These are phyloP conservation scores for Lutraria rhynchaena DNA, from an alignment of 1,140 invertebrate species.

Conservation along the genomic window DNA sequence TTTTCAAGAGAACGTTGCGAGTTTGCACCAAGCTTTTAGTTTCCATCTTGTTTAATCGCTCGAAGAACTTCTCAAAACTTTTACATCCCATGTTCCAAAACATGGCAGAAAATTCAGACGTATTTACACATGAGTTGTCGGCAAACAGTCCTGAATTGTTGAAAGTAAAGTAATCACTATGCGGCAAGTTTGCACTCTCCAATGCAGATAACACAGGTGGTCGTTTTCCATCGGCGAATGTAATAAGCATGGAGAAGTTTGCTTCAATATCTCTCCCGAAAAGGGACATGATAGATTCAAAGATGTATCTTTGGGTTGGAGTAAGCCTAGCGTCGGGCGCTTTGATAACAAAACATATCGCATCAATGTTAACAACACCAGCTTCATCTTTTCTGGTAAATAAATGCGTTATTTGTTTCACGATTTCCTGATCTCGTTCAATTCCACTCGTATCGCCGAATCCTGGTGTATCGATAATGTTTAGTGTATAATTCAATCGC, in stretches of 20 bases:
- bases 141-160: conserved; percentile 47
- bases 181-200: conserved; percentile 38
- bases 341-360: conserved; percentile 47
- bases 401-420: conserved; percentile 48
- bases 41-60: neutral
- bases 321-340: conserved; percentile 29
- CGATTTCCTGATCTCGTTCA: conserved; percentile 48
- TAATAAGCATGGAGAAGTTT: conserved; percentile 60
- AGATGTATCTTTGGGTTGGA: conserved; percentile 57
- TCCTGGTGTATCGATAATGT: conserved; percentile 54
- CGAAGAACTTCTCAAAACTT: conserved; percentile 43
- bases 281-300: conserved; percentile 59
- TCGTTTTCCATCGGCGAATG: conserved; percentile 57
- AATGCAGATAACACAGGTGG: conserved; percentile 50
- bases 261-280: conserved; percentile 64
- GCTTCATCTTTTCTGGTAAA: conserved; percentile 22
- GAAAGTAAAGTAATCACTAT: conserved; percentile 24
- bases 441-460: conserved; percentile 63
- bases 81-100: conserved; percentile 58
- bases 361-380: conserved; percentile 62
- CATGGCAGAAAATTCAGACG: conserved; percentile 17
- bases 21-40: conserved; percentile 48
- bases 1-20: conserved; percentile 35
- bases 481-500: conserved; percentile 26
- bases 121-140: neutral